These are phyloP conservation scores for Amblyjoppa fuscipennis DNA, from an alignment of 2,888 invertebrate genomes.

Conservation along the genomic window DNA sequence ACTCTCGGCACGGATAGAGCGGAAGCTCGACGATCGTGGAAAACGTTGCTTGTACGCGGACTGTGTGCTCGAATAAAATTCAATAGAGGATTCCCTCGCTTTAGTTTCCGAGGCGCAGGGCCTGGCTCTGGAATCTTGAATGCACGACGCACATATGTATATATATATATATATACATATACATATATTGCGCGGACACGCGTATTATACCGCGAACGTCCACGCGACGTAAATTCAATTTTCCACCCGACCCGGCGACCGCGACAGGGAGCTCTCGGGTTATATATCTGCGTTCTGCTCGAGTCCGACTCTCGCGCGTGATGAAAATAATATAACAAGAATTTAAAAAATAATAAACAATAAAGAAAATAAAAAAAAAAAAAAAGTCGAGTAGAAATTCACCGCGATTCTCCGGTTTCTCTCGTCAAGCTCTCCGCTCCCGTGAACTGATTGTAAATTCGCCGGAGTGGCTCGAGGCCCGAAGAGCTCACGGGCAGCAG, in stretches of 20 bases:
- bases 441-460: constrained; percentile 46
- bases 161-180: neutral
- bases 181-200: neutral
- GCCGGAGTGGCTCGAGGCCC: constrained; percentile 38
- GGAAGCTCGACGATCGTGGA: neutral
- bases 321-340: constrained; percentile 44
- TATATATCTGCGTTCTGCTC: neutral
- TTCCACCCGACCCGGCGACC: constrained; percentile 56
- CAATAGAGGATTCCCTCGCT: constrained; percentile 38
- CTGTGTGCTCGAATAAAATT: constrained; percentile 39
- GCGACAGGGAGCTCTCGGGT: constrained; percentile 17
- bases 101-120: neutral
- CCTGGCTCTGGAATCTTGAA: constrained; percentile 46
- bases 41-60: neutral
- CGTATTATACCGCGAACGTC: constrained; percentile 25
- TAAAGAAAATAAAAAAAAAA: neutral
- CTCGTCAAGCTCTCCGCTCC: neutral
- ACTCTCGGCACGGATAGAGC: constrained; percentile 7
- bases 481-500: neutral
- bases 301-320: constrained; percentile 22
- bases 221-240: constrained; percentile 56
- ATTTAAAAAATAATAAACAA: neutral
- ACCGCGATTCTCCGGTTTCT: neutral
- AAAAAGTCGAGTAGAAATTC: constrained; percentile 2
- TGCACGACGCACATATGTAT: constrained; percentile 9